Evolutionary conservation across 35 echinoderm and acorn worm species (phyloP).

Genomic region (Stichopus chloronotus): DNA sequence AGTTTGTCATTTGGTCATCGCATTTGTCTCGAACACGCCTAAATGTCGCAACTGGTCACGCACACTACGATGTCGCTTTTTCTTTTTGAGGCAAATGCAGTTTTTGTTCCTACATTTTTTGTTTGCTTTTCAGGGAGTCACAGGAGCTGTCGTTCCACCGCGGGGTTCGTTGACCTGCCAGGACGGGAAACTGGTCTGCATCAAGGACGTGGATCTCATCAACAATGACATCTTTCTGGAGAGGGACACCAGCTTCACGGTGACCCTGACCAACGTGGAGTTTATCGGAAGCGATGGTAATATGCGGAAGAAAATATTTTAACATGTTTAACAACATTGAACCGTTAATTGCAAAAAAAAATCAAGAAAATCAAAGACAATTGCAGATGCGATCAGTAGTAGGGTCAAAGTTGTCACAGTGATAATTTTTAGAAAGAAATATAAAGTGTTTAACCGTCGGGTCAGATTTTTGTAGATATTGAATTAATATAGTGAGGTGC

Average conservation of each 20-base stretch:
- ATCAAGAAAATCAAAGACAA: too few species aligned
- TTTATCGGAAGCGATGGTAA: conserved; percentile 67
- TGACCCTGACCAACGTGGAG: conserved; percentile 68
- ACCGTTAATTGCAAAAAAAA: too few species aligned
- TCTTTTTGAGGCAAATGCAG: background rate
- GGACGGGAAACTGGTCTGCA: conserved; percentile 65
- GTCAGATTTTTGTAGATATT: too few species aligned
- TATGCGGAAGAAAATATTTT: too few species aligned
- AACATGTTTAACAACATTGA: too few species aligned
- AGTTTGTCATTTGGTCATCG: background rate
- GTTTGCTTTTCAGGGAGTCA: conserved; percentile 69
- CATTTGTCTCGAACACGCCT: background rate
- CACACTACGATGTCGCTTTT: background rate
- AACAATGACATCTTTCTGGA: conserved; percentile 87
- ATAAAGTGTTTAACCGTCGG: too few species aligned
- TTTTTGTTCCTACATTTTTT: background rate
- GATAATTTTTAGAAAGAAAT: too few species aligned
- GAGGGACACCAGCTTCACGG: conserved; percentile 74
- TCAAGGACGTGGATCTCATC: conserved; percentile 59
- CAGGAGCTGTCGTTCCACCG: conserved; percentile 79
- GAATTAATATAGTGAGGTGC: too few species aligned
- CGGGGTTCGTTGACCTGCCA: conserved; percentile 61
- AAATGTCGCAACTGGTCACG: background rate
- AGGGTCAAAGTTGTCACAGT: too few species aligned
- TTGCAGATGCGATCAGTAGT: too few species aligned